A percentile compares a stretch with the other conserved stretches of the same genome.
Conservation (phyloP, 2,888 invertebrate species). For the Ariolimax columbianus region DNA sequence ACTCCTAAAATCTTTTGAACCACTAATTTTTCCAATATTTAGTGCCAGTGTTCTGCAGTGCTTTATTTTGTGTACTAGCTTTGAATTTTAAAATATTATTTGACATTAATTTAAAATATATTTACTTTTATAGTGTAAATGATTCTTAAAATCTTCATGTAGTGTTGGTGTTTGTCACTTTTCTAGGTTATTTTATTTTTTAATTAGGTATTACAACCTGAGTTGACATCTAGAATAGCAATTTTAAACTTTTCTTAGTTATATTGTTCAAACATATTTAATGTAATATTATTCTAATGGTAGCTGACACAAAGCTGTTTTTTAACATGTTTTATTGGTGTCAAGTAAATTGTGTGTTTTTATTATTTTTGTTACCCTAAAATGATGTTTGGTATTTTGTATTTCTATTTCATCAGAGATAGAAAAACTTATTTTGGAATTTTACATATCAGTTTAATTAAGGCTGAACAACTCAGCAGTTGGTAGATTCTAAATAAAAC, state of each 20-base stretch:
- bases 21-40: neutral
- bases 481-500: no score
- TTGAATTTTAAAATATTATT: neutral
- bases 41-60: constrained; percentile 10
- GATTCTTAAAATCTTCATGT: neutral
- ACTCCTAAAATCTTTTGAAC: neutral
- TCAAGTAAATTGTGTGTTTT: neutral
- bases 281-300: neutral
- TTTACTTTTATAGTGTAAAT: neutral
- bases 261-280: neutral
- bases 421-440: no score
- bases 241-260: neutral
- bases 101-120: neutral
- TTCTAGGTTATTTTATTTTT: neutral
- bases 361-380: neutral
- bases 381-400: neutral
- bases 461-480: no score
- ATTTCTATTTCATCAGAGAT: neutral
- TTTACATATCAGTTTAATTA: no score
- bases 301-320: neutral
- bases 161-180: neutral
- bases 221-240: neutral
- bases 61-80: neutral
- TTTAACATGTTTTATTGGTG: neutral
- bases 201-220: neutral